phyloP scores from a whole-genome alignment of 92 coral and sea anemone genomes.

The Phymanthus crucifer region DNA sequence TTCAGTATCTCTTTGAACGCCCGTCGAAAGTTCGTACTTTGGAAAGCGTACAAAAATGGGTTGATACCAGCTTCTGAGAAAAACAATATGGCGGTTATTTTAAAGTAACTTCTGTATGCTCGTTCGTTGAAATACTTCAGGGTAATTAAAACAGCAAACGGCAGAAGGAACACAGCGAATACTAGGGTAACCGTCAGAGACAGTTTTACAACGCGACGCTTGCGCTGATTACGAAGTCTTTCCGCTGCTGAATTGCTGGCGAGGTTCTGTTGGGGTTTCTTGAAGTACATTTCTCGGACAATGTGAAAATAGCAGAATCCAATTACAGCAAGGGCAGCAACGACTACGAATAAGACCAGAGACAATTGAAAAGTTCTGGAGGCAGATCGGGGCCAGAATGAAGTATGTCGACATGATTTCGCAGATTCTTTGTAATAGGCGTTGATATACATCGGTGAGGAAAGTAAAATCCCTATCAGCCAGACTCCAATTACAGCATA shows the following conservation, averaged over 20 bases:
- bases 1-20: constrained; percentile 15
- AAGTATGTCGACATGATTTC: neutral
- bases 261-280: neutral
- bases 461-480: neutral
- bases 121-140: constrained; percentile 2
- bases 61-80: constrained; percentile 16
- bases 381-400: neutral
- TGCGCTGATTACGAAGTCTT: constrained; percentile 7
- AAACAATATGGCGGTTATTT: neutral
- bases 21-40: constrained; percentile 9
- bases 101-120: neutral
- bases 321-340: neutral
- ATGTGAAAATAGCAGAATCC: constrained; percentile 22
- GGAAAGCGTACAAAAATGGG: constrained; percentile 19
- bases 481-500: neutral
- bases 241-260: neutral
- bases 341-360: neutral
- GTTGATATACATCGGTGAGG: constrained; percentile 9
- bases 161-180: constrained; percentile 11
- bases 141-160: neutral
- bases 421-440: neutral
- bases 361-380: neutral
- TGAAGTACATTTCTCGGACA: constrained; percentile 9
- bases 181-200: constrained; percentile 13
- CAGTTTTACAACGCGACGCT: constrained; percentile 8